Evolutionary conservation across 2,113 vertebrate genomes (phyloP), one percentile per base, ranked within the genome.

Genomic region (Gopherus evgoodei): DNA sequence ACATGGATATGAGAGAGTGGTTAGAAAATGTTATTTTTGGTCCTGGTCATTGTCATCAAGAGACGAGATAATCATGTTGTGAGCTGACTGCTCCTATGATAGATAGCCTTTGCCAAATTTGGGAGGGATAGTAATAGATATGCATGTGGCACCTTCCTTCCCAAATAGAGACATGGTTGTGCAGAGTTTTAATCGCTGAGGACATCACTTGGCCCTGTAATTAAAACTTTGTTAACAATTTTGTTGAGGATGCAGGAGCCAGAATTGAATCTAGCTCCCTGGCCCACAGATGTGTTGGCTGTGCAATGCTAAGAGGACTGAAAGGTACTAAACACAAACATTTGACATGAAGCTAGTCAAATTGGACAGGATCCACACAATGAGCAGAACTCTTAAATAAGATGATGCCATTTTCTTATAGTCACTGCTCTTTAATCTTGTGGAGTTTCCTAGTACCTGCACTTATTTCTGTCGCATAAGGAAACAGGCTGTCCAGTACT

Each of bases 21-120:
- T 96, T 96, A 88, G 50, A 81, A 94, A 49, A 47, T 12, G 4
- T 81, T 3, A 90, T 38, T 87, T 93, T 89, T 92, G 87, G 89
- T 75, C 62, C 50, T 4, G 49, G 59, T 31, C 35, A 2, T 11
- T 57, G 50, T 49, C 25, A 44, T 35, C 17, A 50, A 79, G 17
- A n/a, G 29, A 59, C 76, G 81, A 87, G 7, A 81, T 69, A 94
- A 44, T 49, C 50, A 44, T 76, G 22, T 17, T 5, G 0, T 8
- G 5, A 38, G 35, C 84, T 59, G 19, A 56, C 53, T 8, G 38
- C 56, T 35, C 0, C 0, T 90, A 57, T 47, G 49, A 90, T 6
- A 65, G 31, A 17, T 31, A n/a, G 65, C 16, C 35, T n/a, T 69
- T 69, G 16, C 35, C 65, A 69, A n/a, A n/a, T 69, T 59, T 59